A percentile compares a stretch with the other conserved stretches of the same genome.
phyloP scores from a whole-genome alignment of 1,140 invertebrate species.

The Bombus ignitus region DNA sequence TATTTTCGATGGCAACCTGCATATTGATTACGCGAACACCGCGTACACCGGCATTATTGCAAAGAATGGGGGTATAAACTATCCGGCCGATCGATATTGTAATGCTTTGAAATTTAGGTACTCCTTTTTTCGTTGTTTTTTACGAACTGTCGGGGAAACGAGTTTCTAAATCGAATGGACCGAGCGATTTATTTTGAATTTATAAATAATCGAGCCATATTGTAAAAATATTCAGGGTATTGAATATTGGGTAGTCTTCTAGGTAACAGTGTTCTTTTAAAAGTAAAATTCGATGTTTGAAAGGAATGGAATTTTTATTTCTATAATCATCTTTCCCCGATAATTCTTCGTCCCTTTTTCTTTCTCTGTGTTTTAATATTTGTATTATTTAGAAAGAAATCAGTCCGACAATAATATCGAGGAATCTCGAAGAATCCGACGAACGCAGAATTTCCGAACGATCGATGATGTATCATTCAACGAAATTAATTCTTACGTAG shows the following conservation, averaged over 20 bases:
- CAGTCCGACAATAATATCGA: not conserved
- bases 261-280: no score
- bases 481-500: not conserved
- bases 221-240: not conserved
- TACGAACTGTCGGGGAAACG: not conserved
- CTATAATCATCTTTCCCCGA: not conserved
- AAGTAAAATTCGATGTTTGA: not conserved
- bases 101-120: conserved; percentile 46
- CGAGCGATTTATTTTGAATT: conserved; percentile 8
- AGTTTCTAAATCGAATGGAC: conserved; percentile 5
- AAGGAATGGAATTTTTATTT: not conserved
- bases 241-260: not conserved
- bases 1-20: conserved; percentile 46
- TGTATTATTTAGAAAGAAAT: no score
- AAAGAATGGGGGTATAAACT: conserved; percentile 39
- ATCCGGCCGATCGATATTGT: conserved; percentile 30
- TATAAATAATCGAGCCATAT: not conserved
- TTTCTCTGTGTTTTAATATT: not conserved
- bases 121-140: not conserved
- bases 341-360: no score
- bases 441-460: not conserved
- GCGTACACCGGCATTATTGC: conserved; percentile 22
- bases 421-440: not conserved
- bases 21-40: conserved; percentile 45
- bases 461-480: not conserved